Percentiles rank a stretch among this genome's conserved stretches.
Conservation (phyloP, 2,888 invertebrate species). For the Troides helena region DNA sequence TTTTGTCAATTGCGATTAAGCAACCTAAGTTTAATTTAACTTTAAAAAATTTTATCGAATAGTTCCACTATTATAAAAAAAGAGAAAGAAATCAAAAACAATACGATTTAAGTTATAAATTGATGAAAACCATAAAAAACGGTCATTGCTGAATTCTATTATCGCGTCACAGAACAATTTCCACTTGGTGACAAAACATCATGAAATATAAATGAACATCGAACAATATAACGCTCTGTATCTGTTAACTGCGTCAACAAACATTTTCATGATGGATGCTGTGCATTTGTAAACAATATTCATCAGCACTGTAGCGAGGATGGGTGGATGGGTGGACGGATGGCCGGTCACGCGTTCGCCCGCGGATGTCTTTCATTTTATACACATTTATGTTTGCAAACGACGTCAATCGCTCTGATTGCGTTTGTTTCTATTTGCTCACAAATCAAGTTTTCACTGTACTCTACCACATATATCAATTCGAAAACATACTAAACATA, state of each 20-base stretch:
- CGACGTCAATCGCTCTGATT: constrained; percentile 21
- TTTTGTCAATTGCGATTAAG: no score
- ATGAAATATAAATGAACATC: constrained; percentile 36
- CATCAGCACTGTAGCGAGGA: constrained; percentile 44
- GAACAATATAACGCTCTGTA: constrained; percentile 37
- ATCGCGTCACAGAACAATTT: constrained; percentile 17
- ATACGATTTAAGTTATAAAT: not conserved
- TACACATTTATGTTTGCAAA: constrained; percentile 53
- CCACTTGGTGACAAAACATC: constrained; percentile 17
- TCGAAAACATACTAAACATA: no score
- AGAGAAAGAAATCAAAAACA: not conserved
- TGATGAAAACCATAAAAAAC: not conserved
- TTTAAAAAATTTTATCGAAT: no score
- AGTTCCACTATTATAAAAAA: no score
- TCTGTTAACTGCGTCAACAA: constrained; percentile 53
- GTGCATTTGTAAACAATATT: constrained; percentile 68
- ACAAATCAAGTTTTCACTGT: constrained; percentile 29
- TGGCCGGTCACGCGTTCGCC: constrained; percentile 40
- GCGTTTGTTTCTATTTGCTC: constrained; percentile 35
- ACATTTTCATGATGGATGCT: constrained; percentile 60
- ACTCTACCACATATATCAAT: no score
- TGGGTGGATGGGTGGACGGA: constrained; percentile 38
- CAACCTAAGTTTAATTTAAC: no score
- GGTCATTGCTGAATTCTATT: constrained; percentile 6
- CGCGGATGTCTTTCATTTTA: constrained; percentile 62